Percentiles rank a stretch among this genome's conserved stretches.
Evolutionary conservation across 2,888 invertebrate species (phyloP).

Genomic region (Rhaphigaster nebulosa): DNA sequence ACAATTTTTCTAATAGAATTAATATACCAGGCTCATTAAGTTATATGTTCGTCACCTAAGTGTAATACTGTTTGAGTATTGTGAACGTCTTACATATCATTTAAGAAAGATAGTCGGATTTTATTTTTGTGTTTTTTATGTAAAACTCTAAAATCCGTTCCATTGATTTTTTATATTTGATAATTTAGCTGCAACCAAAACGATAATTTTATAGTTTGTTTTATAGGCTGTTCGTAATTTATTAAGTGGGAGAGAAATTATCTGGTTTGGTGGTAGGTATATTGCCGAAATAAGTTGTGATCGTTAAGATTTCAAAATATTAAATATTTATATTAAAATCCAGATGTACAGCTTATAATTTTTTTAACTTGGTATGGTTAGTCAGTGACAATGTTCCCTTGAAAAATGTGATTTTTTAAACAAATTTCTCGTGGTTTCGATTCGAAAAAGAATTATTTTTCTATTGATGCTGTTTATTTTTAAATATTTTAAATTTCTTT

Average conservation of each 20-base stretch:
- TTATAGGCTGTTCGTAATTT: slow-evolving; percentile 48
- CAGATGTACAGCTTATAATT: slow-evolving; percentile 53
- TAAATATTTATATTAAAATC: slow-evolving; percentile 47
- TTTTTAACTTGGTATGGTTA: slow-evolving; percentile 56
- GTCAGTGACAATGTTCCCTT: slow-evolving; percentile 56
- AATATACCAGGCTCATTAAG: slow-evolving; percentile 56
- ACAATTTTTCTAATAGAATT: slow-evolving; percentile 51
- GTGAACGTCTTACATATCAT: slow-evolving; percentile 59
- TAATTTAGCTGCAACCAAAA: slow-evolving; percentile 57
- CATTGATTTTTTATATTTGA: slow-evolving; percentile 49
- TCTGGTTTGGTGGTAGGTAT: slow-evolving; percentile 33
- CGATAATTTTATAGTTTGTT: slow-evolving; percentile 39
- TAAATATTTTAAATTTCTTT: slow-evolving; percentile 45
- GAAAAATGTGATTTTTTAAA: slow-evolving; percentile 56
- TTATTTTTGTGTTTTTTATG: slow-evolving; percentile 52
- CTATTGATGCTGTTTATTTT: slow-evolving; percentile 31
- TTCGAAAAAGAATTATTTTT: slow-evolving; percentile 55
- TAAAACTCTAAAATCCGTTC: slow-evolving; percentile 53
- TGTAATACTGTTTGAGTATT: slow-evolving; percentile 54
- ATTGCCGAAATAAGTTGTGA: slow-evolving; percentile 56
- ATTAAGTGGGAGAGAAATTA: slow-evolving; percentile 12
- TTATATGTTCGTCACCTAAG: slow-evolving; percentile 57
- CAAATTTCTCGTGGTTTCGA: slow-evolving; percentile 54
- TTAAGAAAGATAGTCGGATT: slow-evolving; percentile 43
- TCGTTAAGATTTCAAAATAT: slow-evolving; percentile 45